Evolutionary conservation across 2,888 invertebrate genomes (phyloP).

Genomic region (Rhagophthalmus giganteus): DNA sequence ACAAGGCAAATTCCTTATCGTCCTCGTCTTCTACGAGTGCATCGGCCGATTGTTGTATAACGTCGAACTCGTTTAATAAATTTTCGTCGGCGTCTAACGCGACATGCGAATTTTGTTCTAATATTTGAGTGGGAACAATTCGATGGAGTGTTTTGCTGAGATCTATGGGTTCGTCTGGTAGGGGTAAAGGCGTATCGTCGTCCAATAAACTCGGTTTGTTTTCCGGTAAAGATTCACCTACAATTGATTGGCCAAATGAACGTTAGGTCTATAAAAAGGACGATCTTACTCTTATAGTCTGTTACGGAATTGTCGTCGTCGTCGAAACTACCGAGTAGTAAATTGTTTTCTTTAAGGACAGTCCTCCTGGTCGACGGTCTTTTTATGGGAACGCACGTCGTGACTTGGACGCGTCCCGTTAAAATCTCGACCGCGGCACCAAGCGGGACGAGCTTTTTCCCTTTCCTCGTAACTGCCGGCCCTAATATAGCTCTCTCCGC

Average conservation of each 20-base stretch:
- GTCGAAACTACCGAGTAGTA: constrained; percentile 67
- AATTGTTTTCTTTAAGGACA: constrained; percentile 61
- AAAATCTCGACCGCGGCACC: constrained; percentile 87
- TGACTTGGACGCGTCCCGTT: constrained; percentile 79
- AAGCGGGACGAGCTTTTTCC: constrained; percentile 78
- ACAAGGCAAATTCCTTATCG: constrained; percentile 75
- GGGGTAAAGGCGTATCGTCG: constrained; percentile 68
- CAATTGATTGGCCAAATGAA: constrained; percentile 7
- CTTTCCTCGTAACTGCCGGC: constrained; percentile 70
- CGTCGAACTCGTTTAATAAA: constrained; percentile 58
- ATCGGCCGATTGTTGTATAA: constrained; percentile 41
- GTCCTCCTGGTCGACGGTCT: constrained; percentile 58
- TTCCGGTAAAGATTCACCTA: constrained; percentile 35
- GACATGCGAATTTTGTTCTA: constrained; percentile 6
- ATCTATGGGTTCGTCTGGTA: constrained; percentile 71
- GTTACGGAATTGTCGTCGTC: constrained; percentile 45
- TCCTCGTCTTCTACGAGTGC: constrained; percentile 61
- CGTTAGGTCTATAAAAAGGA: constrained; percentile 3
- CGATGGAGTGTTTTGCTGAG: constrained; percentile 64
- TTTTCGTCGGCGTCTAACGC: constrained; percentile 35
- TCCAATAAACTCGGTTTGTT: constrained; percentile 70
- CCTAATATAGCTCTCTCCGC: constrained; percentile 83
- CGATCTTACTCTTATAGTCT: constrained; percentile 14
- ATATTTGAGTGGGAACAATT: constrained; percentile 27
- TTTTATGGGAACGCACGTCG: constrained; percentile 63